These are phyloP conservation scores for Pseudomyrmex cubaensis DNA, from an alignment of 1,140 invertebrate species.

Conservation along the genomic window DNA sequence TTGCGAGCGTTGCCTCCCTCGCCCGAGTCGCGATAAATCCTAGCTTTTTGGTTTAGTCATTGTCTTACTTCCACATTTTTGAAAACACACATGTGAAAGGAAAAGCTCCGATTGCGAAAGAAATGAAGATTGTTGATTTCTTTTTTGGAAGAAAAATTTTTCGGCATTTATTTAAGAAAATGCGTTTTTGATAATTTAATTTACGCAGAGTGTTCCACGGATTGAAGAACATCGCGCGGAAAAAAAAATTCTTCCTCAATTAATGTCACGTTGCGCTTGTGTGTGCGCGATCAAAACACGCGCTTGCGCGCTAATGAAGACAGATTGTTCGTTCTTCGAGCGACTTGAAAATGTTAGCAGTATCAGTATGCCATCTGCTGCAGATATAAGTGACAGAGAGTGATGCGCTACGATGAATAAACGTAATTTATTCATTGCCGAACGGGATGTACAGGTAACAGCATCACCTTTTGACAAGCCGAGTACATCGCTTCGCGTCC, in stretches of 20 bases:
- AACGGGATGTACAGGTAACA: not conserved
- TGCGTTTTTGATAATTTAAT: not conserved
- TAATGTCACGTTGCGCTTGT: not conserved
- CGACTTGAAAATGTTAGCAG: constrained; percentile 28
- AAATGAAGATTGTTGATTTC: not conserved
- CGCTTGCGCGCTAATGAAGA: constrained; percentile 51
- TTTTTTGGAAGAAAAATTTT: not conserved
- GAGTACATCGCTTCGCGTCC: not conserved
- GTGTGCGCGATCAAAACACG: not conserved
- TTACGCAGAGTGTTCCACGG: not conserved
- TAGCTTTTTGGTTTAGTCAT: not conserved
- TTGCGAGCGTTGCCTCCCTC: not conserved
- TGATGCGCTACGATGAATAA: constrained; percentile 47
- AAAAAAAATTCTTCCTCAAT: not conserved
- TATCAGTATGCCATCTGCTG: constrained; percentile 16
- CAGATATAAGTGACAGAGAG: not conserved
- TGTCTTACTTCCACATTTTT: not conserved
- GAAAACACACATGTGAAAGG: no score
- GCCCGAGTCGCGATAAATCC: not conserved
- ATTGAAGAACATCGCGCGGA: not conserved
- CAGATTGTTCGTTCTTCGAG: constrained; percentile 12
- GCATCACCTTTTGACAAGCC: not conserved
- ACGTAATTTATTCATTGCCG: constrained; percentile 27
- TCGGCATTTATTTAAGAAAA: not conserved
- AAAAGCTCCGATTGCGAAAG: not conserved